phyloP scores from a whole-genome alignment of 64 coral and sea anemone genomes.

The Stylophora pistillata region DNA sequence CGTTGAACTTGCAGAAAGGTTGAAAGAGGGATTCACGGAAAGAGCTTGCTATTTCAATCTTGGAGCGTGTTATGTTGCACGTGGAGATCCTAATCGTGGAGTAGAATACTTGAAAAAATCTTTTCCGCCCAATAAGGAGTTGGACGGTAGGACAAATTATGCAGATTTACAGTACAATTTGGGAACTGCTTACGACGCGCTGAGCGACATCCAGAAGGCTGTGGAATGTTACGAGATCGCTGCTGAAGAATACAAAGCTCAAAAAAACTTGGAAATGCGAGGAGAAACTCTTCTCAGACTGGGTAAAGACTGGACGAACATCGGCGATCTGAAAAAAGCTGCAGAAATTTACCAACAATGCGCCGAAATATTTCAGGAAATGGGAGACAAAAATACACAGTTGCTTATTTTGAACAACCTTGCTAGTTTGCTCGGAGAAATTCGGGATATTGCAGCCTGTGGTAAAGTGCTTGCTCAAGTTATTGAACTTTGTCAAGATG shows the following conservation, averaged over 20 bases:
- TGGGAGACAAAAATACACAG: slow-evolving; percentile 76
- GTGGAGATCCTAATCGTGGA: slow-evolving; percentile 82
- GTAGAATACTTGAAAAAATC: slow-evolving; percentile 87
- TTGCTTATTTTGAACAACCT: slow-evolving; percentile 77
- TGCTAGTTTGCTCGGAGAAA: slow-evolving; percentile 77
- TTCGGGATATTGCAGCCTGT: slow-evolving; percentile 73
- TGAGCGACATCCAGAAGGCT: slow-evolving; percentile 58
- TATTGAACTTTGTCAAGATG: slow-evolving; percentile 81
- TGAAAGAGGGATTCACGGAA: slow-evolving; percentile 83
- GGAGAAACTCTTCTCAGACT: slow-evolving; percentile 87
- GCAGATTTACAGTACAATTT: slow-evolving; percentile 95
- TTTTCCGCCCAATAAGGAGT: slow-evolving; percentile 83
- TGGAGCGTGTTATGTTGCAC: slow-evolving; percentile 91
- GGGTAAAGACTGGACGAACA: slow-evolving; percentile 49
- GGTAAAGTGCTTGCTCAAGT: slow-evolving; percentile 57
- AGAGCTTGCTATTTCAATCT: slow-evolving; percentile 98
- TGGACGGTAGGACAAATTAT: slow-evolving; percentile 80
- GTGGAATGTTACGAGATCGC: slow-evolving; percentile 80
- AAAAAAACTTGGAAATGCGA: slow-evolving; percentile 85
- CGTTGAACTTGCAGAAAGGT: slow-evolving; percentile 48
- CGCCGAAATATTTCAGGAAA: slow-evolving; percentile 52
- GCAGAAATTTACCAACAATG: slow-evolving; percentile 68
- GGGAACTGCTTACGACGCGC: slow-evolving; percentile 84
- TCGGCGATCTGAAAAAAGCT: slow-evolving; percentile 58
- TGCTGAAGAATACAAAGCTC: slow-evolving; percentile 69